Evolutionary conservation across 2,797 vertebrate genomes (phyloP).

Genomic region (Cyprinodon diabolis): DNA sequence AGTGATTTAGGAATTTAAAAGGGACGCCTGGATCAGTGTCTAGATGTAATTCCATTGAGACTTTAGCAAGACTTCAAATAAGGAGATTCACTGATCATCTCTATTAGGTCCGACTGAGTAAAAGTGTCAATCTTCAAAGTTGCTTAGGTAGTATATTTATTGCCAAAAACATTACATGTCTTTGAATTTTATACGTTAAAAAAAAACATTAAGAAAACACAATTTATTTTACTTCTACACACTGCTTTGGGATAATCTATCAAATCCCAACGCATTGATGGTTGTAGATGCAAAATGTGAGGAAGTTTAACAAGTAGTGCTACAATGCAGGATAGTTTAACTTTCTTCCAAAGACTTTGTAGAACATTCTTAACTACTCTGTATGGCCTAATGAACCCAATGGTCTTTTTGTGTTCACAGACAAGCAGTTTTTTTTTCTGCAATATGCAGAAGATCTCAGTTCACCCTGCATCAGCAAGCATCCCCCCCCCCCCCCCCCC

Average conservation of each 20-base stretch:
- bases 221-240: no score
- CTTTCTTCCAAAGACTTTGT: neutral
- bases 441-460: constrained; percentile 25
- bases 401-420: constrained; percentile 21
- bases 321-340: neutral
- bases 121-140: neutral
- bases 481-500: constrained; percentile 36
- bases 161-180: neutral
- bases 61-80: neutral
- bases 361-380: neutral
- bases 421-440: constrained; percentile 17
- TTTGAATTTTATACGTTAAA: neutral
- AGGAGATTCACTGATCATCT: neutral
- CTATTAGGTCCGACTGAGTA: neutral
- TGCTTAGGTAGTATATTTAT: no score
- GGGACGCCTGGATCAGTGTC: no score
- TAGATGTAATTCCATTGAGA: neutral
- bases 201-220: neutral
- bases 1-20: no score
- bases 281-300: neutral
- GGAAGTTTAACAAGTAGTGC: neutral
- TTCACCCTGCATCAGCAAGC: constrained; percentile 26
- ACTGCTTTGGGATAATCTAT: no score
- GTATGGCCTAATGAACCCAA: neutral
- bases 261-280: no score